A percentile compares a stretch with the other conserved stretches of the same genome.
Evolutionary conservation across 2,113 vertebrate genomes (phyloP).

Genomic region (Paracanthobrama guichenoti): DNA sequence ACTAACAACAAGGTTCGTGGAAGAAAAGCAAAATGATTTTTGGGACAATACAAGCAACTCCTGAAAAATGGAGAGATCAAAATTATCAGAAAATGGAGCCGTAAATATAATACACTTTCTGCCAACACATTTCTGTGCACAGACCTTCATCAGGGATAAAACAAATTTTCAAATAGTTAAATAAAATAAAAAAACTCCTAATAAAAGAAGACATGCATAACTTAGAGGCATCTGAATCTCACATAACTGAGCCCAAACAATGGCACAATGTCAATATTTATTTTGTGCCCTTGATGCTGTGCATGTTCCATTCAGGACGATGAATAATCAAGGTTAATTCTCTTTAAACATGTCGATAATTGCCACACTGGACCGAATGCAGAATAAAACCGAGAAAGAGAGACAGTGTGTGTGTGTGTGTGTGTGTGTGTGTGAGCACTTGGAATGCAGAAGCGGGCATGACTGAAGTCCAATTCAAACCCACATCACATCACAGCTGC

Average conservation of each 20-base stretch:
- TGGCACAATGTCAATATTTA: not conserved
- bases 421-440: constrained; percentile 32
- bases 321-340: not conserved
- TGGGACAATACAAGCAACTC: too few relatives aligned
- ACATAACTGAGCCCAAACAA: not conserved
- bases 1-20: too few relatives aligned
- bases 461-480: constrained; percentile 44
- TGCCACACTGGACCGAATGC: not conserved
- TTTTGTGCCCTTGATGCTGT: not conserved
- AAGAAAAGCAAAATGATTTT: too few relatives aligned
- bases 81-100: too few relatives aligned
- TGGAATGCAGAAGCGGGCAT: constrained; percentile 19
- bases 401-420: constrained; percentile 32
- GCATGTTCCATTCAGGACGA: not conserved
- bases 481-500: constrained; percentile 54
- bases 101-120: too few relatives aligned
- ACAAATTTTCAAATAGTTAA: too few relatives aligned
- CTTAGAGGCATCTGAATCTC: not conserved
- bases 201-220: not conserved
- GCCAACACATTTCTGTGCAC: too few relatives aligned
- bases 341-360: not conserved
- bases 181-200: too few relatives aligned
- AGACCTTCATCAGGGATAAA: too few relatives aligned
- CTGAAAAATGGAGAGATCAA: too few relatives aligned
- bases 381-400: not conserved